Evolutionary conservation across 2,113 vertebrate species (phyloP).

Genomic region (Balaenoptera acutorostrata): DNA sequence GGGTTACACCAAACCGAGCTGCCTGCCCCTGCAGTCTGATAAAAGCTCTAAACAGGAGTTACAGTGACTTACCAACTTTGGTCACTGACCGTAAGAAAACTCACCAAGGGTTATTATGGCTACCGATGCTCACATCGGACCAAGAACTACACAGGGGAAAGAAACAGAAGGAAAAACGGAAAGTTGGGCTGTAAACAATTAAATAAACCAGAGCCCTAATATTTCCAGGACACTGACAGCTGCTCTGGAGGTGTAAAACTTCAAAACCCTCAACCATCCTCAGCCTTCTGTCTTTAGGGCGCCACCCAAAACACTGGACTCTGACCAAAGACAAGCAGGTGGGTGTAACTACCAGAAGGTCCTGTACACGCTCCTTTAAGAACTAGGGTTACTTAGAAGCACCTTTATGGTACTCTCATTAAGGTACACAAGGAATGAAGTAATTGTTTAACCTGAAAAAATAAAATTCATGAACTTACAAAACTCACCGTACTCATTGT

Average conservation of each 20-base stretch:
- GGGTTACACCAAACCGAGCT: not conserved
- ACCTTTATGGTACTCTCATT: fast-evolving
- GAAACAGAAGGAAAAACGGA: not conserved
- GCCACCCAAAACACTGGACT: not conserved
- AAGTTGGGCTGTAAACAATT: not conserved
- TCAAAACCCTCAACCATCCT: not conserved
- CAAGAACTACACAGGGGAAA: not conserved
- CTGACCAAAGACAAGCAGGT: too few species aligned
- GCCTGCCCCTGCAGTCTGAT: not conserved
- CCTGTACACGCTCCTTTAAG: not conserved
- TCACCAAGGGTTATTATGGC: too few species aligned
- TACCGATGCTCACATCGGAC: fast-evolving
- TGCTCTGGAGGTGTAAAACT: not conserved
- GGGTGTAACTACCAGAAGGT: fast-evolving
- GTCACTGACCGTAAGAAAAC: too few species aligned
- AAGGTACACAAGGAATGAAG: not conserved
- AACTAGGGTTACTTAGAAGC: not conserved
- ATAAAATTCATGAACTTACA: fast-evolving
- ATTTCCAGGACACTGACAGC: not conserved
- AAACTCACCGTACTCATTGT: conserved; percentile 70
- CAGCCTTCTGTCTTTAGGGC: not conserved
- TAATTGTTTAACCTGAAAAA: not conserved
- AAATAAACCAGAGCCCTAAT: not conserved
- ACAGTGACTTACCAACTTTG: not conserved
- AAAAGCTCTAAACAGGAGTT: not conserved